Evolutionary conservation across 2,113 vertebrate species (phyloP).

Genomic region (Ptilorrhoa leucosticta): DNA sequence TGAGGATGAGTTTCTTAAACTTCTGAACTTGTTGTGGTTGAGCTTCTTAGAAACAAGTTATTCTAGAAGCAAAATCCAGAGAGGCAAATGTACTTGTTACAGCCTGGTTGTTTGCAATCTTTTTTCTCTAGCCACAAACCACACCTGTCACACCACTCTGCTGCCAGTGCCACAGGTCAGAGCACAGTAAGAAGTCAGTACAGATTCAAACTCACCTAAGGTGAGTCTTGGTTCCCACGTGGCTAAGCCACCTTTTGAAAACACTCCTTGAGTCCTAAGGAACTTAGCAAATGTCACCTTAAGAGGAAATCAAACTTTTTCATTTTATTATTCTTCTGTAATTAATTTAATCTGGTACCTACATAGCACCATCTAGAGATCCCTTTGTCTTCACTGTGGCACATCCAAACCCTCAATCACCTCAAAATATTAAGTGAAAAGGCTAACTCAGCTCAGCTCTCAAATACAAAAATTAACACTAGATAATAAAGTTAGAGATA

Average conservation of each 20-base stretch:
- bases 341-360: neutral
- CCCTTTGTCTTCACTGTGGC: neutral
- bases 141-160: neutral
- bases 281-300: neutral
- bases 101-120: neutral
- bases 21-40: neutral
- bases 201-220: neutral
- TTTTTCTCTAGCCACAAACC: neutral
- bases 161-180: neutral
- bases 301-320: neutral
- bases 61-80: neutral
- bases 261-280: neutral
- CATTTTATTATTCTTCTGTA: neutral
- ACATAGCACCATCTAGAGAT: neutral
- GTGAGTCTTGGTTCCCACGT: neutral
- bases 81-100: neutral
- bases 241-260: neutral
- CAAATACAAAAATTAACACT: neutral
- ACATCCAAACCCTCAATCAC: neutral
- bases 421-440: neutral
- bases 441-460: neutral
- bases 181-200: neutral
- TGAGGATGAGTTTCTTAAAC: neutral
- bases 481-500: neutral
- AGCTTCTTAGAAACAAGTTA: neutral